Conservation (phyloP, 2,113 vertebrate genomes). For the Ctenodactylus gundi region DNA sequence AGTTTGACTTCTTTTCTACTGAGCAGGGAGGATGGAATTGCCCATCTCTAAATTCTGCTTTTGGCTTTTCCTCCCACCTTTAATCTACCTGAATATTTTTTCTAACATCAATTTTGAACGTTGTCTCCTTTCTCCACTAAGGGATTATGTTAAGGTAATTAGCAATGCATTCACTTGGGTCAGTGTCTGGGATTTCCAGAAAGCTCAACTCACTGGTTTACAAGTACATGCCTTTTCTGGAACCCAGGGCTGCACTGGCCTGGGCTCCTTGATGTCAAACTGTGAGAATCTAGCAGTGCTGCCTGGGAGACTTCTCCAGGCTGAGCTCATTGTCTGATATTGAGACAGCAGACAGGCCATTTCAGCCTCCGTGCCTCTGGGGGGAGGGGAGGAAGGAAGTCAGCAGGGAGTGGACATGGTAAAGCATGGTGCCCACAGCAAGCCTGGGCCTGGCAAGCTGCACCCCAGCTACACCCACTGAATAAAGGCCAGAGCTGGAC, state of each 20-base stretch:
- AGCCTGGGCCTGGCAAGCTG: too few species aligned
- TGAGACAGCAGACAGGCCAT: not conserved
- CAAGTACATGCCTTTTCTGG: fast-evolving
- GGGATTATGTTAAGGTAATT: not conserved
- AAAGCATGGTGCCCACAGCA: not conserved
- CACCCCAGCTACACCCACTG: too few species aligned
- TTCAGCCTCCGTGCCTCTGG: not conserved
- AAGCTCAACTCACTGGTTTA: too few species aligned
- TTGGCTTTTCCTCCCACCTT: too few species aligned
- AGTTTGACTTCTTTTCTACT: constrained; percentile 77
- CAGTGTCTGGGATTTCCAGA: not conserved
- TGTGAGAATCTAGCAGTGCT: not conserved
- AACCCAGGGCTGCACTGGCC: not conserved
- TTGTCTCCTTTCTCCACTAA: not conserved
- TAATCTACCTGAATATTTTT: not conserved
- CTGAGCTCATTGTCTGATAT: not conserved
- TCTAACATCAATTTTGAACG: not conserved
- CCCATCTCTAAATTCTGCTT: not conserved
- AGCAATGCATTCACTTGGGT: not conserved
- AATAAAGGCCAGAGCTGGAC: not conserved
- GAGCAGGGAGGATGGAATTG: not conserved
- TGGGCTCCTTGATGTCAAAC: not conserved
- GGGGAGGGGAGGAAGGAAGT: not conserved
- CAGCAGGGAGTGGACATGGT: not conserved
- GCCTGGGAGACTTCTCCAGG: not conserved